Percentiles rank a stretch among this genome's conserved stretches.
These are phyloP conservation scores for Drosophila koepferae DNA, from an alignment of 2,888 invertebrate genomes.

Conservation along the genomic window DNA sequence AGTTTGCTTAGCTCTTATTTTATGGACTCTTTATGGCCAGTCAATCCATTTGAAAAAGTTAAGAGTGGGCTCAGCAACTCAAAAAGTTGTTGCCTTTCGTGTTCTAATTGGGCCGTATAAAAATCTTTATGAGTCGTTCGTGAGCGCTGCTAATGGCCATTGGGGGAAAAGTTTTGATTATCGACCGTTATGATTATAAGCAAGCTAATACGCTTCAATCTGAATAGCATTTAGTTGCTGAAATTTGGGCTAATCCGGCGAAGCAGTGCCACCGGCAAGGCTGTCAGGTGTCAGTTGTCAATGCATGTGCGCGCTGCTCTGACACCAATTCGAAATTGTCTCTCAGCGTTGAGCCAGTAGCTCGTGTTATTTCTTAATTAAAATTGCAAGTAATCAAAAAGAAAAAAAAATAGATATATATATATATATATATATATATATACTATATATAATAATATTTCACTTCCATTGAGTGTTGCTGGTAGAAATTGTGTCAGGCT, in stretches of 20 bases:
- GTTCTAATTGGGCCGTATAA: conserved; percentile 21
- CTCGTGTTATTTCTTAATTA: conserved; percentile 65
- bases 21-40: conserved; percentile 25
- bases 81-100: not conserved
- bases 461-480: conserved; percentile 45
- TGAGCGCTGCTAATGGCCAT: conserved; percentile 18
- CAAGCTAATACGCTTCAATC: conserved; percentile 13
- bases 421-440: too few relatives aligned
- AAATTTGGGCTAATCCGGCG: conserved; percentile 59
- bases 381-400: conserved; percentile 66
- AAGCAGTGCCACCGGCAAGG: conserved; percentile 12
- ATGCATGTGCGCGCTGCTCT: conserved; percentile 41
- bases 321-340: conserved; percentile 59
- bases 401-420: not conserved
- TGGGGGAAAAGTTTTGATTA: conserved; percentile 21
- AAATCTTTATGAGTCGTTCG: conserved; percentile 16
- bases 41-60: conserved; percentile 23
- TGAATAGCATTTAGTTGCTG: conserved; percentile 21
- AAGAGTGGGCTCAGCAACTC: not conserved
- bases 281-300: conserved; percentile 57
- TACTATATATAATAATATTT: conserved; percentile 21
- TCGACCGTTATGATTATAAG: conserved; percentile 16
- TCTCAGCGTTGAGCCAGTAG: conserved; percentile 14
- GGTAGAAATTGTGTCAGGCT: conserved; percentile 54
- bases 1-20: conserved; percentile 50